Evolutionary conservation across 2,888 invertebrate species (phyloP), one percentile per base, ranked within the genome.

Genomic region (Tachina lurida): DNA sequence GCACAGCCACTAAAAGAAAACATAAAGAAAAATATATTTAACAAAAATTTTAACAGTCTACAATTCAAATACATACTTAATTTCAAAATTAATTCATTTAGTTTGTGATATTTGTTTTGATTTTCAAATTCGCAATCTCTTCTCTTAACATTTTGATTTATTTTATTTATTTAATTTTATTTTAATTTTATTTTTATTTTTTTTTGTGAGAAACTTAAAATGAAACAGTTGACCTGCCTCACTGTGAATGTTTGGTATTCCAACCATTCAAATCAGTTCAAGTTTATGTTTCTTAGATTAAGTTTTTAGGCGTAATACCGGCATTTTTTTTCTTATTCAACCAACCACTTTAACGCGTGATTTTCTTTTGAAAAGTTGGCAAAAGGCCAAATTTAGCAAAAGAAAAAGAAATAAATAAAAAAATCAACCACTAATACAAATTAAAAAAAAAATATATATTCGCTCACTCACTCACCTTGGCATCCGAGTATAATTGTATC

Each of bases 401-500:
- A 31, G 47, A 67, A 60, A 84, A 82, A n/a, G 47, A 81, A 87
- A 70, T 56, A 65, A 54, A 43, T 58, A 65, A 86, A 80, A 86
- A 80, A 17, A 13, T 1, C 19, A 58, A 41, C 8, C 10, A 52
- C 52, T 22, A 60, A 54, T 60, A 75, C 75, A 84, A 67, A 81
- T 56, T 56, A 77, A 74, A 77, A 77, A 74, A 77, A 75, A 17
- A 88, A 87, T 31, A 7, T 31, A 1, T 31, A 31, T 31, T 31
- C 7, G 31, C 54, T 65, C 65, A 67, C 83, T 85, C 82, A 89
- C 91, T 92, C 93, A 95, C 95, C 95, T 94, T 96, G 95, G 91
- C 97, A 97, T 89, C 95, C 94, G 87, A 97, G 94, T 49, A 95
- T 94, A 87, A 97, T 93, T 31, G 95, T 94, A 89, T 97, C 97